Conservation (phyloP, 2,797 vertebrate species). For the Taeniopygia guttata region DNA sequence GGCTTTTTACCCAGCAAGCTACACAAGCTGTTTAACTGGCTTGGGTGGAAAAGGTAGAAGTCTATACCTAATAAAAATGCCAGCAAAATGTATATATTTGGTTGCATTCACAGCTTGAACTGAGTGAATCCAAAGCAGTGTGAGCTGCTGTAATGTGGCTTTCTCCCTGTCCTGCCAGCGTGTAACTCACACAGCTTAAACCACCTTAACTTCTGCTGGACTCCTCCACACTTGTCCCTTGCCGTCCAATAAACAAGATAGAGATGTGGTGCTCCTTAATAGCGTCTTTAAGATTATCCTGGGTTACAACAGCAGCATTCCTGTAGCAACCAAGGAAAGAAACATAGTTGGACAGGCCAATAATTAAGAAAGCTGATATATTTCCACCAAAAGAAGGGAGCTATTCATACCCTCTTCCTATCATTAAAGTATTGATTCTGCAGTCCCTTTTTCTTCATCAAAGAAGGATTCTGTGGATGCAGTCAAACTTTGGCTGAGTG, state of each 20-base stretch:
- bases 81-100: neutral
- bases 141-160: neutral
- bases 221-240: neutral
- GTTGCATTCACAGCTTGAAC: constrained; percentile 10
- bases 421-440: constrained; percentile 13
- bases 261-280: neutral
- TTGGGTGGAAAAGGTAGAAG: neutral
- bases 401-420: neutral
- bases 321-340: neutral
- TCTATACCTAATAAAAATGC: constrained; percentile 23
- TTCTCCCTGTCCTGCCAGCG: neutral
- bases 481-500: neutral
- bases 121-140: neutral
- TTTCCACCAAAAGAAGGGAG: neutral
- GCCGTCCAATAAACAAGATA: neutral
- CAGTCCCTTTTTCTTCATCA: constrained; percentile 25
- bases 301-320: neutral
- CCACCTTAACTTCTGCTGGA: neutral
- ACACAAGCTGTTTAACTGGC: neutral
- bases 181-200: constrained; percentile 1
- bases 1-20: neutral
- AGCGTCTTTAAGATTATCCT: neutral
- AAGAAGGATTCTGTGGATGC: neutral
- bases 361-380: constrained; percentile 10
- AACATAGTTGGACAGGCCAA: neutral